Evolutionary conservation across 2,888 invertebrate species (phyloP).

Genomic region (Leucophenga maculata): DNA sequence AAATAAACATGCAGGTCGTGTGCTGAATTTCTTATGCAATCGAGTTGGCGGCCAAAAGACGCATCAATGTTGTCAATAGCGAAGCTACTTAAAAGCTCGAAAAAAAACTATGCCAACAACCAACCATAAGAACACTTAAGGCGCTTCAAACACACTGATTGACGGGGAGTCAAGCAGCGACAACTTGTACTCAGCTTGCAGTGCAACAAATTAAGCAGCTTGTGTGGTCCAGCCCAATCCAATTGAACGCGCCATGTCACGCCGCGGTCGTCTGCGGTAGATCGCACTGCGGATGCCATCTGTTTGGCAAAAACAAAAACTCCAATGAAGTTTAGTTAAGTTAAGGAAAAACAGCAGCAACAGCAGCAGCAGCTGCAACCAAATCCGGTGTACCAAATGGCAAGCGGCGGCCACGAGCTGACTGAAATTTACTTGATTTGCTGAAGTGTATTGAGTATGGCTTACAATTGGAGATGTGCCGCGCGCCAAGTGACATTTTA

Average conservation of each 20-base stretch:
- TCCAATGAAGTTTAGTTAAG: neutral
- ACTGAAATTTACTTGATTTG: too few species aligned
- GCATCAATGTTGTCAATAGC: neutral
- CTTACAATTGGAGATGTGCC: neutral
- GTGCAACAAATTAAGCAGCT: slow-evolving; percentile 63
- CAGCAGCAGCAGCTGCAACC: slow-evolving; percentile 31
- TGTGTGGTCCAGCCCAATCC: slow-evolving; percentile 53
- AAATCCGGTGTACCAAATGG: slow-evolving; percentile 53
- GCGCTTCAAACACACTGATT: slow-evolving; percentile 45
- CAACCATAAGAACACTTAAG: slow-evolving; percentile 20
- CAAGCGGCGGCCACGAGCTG: slow-evolving; percentile 57
- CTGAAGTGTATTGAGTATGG: too few species aligned
- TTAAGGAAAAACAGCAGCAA: slow-evolving; percentile 3
- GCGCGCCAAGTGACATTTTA: slow-evolving; percentile 60
- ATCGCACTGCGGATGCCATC: slow-evolving; percentile 53
- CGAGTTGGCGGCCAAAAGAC: neutral
- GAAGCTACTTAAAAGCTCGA: neutral
- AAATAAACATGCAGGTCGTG: slow-evolving; percentile 41
- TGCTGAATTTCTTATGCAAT: slow-evolving; percentile 60
- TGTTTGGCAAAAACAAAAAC: slow-evolving; percentile 42
- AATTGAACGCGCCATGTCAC: slow-evolving; percentile 19
- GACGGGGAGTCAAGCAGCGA: slow-evolving; percentile 62
- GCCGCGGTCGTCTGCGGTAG: slow-evolving; percentile 43
- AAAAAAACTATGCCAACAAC: slow-evolving; percentile 9
- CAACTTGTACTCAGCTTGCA: slow-evolving; percentile 52